Conservation (phyloP, 2,797 vertebrate genomes). For the Gila robusta region DNA sequence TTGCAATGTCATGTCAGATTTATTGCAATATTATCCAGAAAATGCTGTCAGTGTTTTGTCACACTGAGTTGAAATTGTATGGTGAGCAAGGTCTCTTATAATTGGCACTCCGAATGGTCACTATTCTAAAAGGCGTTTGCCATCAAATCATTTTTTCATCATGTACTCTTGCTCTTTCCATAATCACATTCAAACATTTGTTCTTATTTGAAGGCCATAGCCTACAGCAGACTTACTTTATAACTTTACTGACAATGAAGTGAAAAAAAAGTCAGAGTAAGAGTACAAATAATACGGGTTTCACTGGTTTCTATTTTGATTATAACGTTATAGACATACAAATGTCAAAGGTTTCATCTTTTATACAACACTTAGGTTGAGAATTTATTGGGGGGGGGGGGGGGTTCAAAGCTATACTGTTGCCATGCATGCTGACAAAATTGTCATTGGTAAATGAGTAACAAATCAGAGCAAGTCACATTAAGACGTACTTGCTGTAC, state of each 20-base stretch:
- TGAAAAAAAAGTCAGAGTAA: neutral
- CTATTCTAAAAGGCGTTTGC: neutral
- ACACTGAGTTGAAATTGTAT: neutral
- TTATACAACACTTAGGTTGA: neutral
- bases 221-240: neutral
- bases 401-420: neutral
- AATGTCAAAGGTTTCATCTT: neutral
- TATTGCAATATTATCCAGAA: neutral
- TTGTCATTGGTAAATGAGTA: neutral
- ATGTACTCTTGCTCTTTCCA: neutral
- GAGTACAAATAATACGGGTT: conserved; percentile 2
- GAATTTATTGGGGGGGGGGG: neutral
- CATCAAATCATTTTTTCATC: neutral
- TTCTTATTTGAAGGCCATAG: conserved; percentile 30
- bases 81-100: conserved; percentile 1
- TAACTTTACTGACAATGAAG: conserved; percentile 9
- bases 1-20: neutral
- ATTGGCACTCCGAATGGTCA: neutral
- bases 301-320: neutral
- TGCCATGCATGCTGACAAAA: neutral
- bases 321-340: neutral
- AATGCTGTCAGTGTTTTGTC: neutral
- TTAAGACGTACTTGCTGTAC: neutral
- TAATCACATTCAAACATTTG: neutral
- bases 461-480: neutral